Conservation (phyloP, 2,113 vertebrate species). For the Cranoglanis bouderius region DNA sequence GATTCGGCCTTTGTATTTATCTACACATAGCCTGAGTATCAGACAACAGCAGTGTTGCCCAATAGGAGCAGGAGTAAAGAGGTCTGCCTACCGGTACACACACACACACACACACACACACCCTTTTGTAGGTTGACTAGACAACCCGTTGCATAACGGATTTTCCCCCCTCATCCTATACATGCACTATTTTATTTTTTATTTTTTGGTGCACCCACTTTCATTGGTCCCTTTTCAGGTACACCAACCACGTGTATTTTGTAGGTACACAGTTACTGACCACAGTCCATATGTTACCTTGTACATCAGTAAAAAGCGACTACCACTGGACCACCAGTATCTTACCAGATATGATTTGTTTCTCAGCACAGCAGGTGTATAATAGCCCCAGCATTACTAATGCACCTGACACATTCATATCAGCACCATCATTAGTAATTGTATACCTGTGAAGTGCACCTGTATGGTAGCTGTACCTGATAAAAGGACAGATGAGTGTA, state of each 20-base stretch:
- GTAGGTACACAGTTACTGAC: background rate
- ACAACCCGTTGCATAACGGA: background rate
- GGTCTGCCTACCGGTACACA: background rate
- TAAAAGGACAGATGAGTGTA: background rate
- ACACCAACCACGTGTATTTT: background rate
- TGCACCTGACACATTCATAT: background rate
- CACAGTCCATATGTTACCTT: background rate
- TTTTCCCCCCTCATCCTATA: background rate
- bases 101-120: conserved; percentile 8
- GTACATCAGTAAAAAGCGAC: background rate
- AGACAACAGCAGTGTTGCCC: conserved; percentile 1
- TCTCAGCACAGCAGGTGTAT: background rate
- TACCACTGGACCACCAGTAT: background rate
- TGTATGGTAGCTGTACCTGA: background rate
- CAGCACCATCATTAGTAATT: background rate
- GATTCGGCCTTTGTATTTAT: background rate
- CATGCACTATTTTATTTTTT: background rate
- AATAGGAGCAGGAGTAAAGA: conserved; percentile 23
- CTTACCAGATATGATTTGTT: background rate
- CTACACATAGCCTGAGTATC: conserved; percentile 8
- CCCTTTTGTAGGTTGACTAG: background rate
- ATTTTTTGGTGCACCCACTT: background rate
- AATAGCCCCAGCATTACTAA: background rate
- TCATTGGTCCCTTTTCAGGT: background rate
- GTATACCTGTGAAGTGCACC: background rate